Percentiles rank a stretch among this genome's conserved stretches.
phyloP scores from a whole-genome alignment of 2,797 vertebrate species.

The Lycodopsis pacificus region DNA sequence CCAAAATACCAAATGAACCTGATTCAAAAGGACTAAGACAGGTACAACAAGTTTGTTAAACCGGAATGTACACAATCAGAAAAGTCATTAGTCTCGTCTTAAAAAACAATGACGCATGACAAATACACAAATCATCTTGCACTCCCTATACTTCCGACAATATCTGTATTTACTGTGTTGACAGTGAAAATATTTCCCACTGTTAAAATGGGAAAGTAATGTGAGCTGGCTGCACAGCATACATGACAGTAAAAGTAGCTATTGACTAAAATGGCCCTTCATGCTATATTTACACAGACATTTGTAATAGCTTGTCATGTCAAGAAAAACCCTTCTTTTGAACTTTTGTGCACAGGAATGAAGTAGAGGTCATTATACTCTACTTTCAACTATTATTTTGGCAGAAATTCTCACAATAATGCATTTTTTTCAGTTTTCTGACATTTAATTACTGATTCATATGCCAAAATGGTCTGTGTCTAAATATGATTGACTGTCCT shows the following conservation, averaged over 20 bases:
- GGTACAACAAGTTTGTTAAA: slow-evolving; percentile 17
- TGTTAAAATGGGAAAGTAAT: background rate
- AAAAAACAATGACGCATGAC: slow-evolving; percentile 33
- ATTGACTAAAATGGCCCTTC: background rate
- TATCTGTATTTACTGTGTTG: background rate
- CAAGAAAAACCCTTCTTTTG: background rate
- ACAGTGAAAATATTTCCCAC: slow-evolving; percentile 2
- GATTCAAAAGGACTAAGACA: slow-evolving; percentile 11
- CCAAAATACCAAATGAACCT: slow-evolving; percentile 2
- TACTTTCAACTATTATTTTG: slow-evolving; percentile 24
- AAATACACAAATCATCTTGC: slow-evolving; percentile 23
- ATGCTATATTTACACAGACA: background rate
- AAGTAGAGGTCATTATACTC: background rate
- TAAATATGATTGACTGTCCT: background rate
- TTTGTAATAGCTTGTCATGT: background rate
- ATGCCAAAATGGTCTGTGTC: background rate
- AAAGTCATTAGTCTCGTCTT: slow-evolving; percentile 19
- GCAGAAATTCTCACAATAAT: slow-evolving; percentile 6
- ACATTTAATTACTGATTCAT: slow-evolving; percentile 3
- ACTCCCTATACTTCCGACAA: background rate
- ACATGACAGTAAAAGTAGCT: background rate
- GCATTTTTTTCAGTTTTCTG: background rate
- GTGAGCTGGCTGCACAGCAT: background rate
- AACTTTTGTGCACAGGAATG: background rate
- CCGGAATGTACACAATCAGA: slow-evolving; percentile 56